These are phyloP conservation scores for Parapristionchus giblindavisi DNA, from an alignment of 2,888 invertebrate genomes.

Conservation along the genomic window DNA sequence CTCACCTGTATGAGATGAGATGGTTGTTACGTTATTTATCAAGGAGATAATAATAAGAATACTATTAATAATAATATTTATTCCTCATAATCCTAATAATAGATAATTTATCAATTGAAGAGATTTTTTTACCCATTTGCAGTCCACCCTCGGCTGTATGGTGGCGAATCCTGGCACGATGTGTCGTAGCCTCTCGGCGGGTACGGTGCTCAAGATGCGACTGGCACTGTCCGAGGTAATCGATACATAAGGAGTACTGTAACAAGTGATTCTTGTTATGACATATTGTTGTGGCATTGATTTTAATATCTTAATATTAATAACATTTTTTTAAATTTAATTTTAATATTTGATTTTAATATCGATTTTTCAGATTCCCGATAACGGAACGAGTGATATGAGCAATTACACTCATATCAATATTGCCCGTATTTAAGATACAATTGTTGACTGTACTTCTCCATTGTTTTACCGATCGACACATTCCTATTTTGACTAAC, in stretches of 20 bases:
- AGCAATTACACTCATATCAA: not conserved
- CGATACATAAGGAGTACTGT: not conserved
- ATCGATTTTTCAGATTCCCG: conserved; percentile 9
- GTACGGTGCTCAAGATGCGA: conserved; percentile 19
- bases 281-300: not conserved
- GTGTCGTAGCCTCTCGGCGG: not conserved
- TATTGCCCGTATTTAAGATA: conserved; percentile 12
- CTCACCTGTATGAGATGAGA: too few species aligned
- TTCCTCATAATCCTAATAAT: too few species aligned
- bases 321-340: not conserved
- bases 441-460: too few species aligned
- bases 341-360: not conserved
- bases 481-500: too few species aligned
- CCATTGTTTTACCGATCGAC: too few species aligned
- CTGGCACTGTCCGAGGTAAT: conserved; percentile 22
- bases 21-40: too few species aligned
- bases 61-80: too few species aligned
- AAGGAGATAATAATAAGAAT: too few species aligned
- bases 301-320: not conserved
- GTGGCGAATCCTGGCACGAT: conserved; percentile 26
- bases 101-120: too few species aligned
- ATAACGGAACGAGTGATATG: conserved; percentile 1
- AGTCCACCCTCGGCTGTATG: not conserved
- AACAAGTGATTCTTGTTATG: not conserved
- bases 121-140: not conserved